These are phyloP conservation scores for Philopedon plagiatum DNA, from an alignment of 2,888 invertebrate species.

Conservation along the genomic window DNA sequence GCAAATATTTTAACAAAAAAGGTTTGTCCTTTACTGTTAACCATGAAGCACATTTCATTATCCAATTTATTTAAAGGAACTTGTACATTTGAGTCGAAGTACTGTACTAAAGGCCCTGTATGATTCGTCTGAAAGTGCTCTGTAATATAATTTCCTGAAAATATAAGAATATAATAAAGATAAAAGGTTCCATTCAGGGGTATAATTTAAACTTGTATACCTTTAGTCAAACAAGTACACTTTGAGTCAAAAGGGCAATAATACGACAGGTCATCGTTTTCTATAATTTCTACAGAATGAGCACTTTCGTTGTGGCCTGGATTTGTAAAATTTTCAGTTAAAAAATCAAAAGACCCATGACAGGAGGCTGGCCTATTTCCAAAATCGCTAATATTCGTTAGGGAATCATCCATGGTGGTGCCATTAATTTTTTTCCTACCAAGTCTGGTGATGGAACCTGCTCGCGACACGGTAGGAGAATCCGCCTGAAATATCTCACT, in stretches of 20 bases:
- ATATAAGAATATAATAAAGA: too few relatives aligned
- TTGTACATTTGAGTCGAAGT: slow-evolving; percentile 61
- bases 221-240: slow-evolving; percentile 59
- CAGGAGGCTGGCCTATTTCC: slow-evolving; percentile 59
- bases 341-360: slow-evolving; percentile 64
- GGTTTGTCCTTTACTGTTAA: slow-evolving; percentile 56
- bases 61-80: slow-evolving; percentile 58
- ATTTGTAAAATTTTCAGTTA: slow-evolving; percentile 50
- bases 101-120: slow-evolving; percentile 64
- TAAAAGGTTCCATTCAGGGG: background rate
- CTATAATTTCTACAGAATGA: slow-evolving; percentile 1
- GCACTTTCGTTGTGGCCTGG: slow-evolving; percentile 22
- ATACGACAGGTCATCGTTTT: slow-evolving; percentile 54
- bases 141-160: slow-evolving; percentile 58
- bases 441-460: slow-evolving; percentile 58
- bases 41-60: slow-evolving; percentile 58
- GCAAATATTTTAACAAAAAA: slow-evolving; percentile 62
- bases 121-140: slow-evolving; percentile 64
- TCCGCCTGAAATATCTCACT: slow-evolving; percentile 68
- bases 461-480: slow-evolving; percentile 60
- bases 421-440: slow-evolving; percentile 52
- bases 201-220: slow-evolving; percentile 48
- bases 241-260: slow-evolving; percentile 62
- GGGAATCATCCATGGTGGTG: slow-evolving; percentile 44
- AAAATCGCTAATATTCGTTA: slow-evolving; percentile 45